phyloP scores from a whole-genome alignment of 2,113 vertebrate genomes.

The Alexandromys fortis region DNA sequence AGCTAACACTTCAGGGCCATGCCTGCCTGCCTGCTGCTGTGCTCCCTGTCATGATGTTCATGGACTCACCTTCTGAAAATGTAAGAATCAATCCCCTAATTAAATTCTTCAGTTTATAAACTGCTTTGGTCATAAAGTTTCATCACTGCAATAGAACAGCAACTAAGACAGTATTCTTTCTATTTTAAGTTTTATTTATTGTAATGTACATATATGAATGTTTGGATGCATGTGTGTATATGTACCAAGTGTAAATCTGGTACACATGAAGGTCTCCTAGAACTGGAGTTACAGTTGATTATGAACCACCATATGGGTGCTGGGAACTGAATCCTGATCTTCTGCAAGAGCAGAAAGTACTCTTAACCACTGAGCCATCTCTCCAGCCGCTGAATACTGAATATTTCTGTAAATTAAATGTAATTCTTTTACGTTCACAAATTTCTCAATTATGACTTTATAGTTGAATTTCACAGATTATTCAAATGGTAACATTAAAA shows the following conservation, averaged over 20 bases:
- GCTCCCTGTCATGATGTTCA: not conserved
- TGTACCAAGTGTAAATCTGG: not conserved
- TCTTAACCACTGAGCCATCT: not conserved
- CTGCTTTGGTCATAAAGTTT: not conserved
- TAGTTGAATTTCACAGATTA: conserved; percentile 51
- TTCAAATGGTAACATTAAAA: conserved; percentile 36
- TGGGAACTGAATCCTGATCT: not conserved
- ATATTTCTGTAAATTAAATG: conserved; percentile 61
- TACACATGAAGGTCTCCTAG: not conserved
- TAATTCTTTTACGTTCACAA: conserved; percentile 49
- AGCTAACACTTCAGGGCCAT: not conserved
- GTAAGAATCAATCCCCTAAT: not conserved
- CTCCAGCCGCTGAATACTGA: not conserved
- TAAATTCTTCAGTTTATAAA: not conserved
- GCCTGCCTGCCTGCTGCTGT: not conserved
- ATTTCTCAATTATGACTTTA: conserved; percentile 62
- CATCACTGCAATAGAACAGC: not conserved
- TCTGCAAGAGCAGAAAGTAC: not conserved
- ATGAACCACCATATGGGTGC: not conserved
- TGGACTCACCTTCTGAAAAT: not conserved
- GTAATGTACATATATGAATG: not conserved
- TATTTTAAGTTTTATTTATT: not conserved
- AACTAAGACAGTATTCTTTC: not conserved
- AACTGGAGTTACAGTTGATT: not conserved
- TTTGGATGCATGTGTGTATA: not conserved